Evolutionary conservation across 2,797 vertebrate species (phyloP).

Genomic region (Eupleurogrammus muticus): DNA sequence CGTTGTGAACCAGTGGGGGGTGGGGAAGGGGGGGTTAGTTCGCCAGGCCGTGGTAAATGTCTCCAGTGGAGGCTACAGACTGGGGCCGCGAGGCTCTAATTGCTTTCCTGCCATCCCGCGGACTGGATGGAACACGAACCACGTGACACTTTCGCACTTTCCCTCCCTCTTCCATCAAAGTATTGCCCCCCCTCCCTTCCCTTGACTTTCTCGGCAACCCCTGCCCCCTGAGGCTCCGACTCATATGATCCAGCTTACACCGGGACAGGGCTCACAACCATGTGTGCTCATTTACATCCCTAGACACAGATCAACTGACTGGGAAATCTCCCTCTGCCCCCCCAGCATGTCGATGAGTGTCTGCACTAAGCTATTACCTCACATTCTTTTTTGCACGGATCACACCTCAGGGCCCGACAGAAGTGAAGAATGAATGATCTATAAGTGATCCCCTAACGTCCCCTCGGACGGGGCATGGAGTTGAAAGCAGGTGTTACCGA

Average conservation of each 20-base stretch:
- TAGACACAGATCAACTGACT: conserved; percentile 37
- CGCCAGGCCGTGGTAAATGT: conserved; percentile 74
- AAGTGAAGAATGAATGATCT: conserved; percentile 28
- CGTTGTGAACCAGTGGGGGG: conserved; percentile 63
- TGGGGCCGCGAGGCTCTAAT: conserved; percentile 70
- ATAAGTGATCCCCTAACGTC: conserved; percentile 24
- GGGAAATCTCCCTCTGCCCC: conserved; percentile 15
- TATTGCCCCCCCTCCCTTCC: conserved; percentile 20
- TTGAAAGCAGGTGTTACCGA: conserved; percentile 4
- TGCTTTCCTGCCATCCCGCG: conserved; percentile 66
- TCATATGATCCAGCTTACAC: conserved; percentile 76
- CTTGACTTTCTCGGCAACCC: conserved; percentile 42
- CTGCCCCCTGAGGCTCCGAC: conserved; percentile 43
- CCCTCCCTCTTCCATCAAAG: conserved; percentile 23
- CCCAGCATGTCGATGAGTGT: conserved; percentile 17
- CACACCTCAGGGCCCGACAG: conserved; percentile 19
- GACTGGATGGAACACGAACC: conserved; percentile 49
- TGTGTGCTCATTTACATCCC: conserved; percentile 38
- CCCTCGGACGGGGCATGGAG: conserved; percentile 1
- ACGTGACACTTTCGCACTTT: conserved; percentile 62
- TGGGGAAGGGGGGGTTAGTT: conserved; percentile 67
- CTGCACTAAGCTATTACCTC: conserved; percentile 2
- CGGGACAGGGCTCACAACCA: conserved; percentile 14
- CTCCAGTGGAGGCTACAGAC: conserved; percentile 55
- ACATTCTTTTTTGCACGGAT: conserved; percentile 30